Conservation (phyloP, 2,113 vertebrate genomes). For the Tachysurus fulvidraco region DNA sequence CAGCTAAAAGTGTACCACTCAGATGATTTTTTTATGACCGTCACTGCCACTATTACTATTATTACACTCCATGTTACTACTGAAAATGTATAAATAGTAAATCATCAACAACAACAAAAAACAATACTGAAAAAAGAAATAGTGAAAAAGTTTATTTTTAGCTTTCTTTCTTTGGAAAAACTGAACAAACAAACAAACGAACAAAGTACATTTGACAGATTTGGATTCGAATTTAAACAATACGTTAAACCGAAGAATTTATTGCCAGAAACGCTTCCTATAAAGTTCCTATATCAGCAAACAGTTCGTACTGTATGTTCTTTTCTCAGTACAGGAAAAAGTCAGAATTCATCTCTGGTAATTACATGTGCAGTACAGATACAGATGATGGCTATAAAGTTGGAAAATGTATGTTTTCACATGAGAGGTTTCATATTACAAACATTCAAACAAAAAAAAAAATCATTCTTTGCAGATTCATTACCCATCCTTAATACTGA, state of each 20-base stretch:
- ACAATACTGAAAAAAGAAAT: not conserved
- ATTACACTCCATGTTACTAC: not conserved
- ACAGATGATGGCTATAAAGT: not conserved
- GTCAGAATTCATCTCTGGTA: not conserved
- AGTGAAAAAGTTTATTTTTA: not conserved
- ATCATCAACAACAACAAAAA: not conserved
- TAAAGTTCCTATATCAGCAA: not conserved
- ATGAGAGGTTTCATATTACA: not conserved
- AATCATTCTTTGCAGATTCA: constrained; percentile 38
- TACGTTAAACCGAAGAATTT: not conserved
- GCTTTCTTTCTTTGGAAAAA: not conserved
- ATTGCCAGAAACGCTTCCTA: not conserved
- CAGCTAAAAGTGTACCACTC: not conserved
- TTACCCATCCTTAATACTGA: constrained; percentile 47
- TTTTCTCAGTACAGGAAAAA: not conserved
- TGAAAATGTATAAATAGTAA: not conserved
- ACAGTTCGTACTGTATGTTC: not conserved
- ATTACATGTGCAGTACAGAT: not conserved
- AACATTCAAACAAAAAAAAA: not conserved
- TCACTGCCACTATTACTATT: not conserved
- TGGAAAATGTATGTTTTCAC: not conserved
- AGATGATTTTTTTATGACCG: not conserved
- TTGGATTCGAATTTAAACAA: not conserved
- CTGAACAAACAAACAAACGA: too few relatives aligned
- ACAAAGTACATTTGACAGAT: not conserved